phyloP scores from a whole-genome alignment of 2,113 vertebrate genomes.

The Myxocyprinus asiaticus region DNA sequence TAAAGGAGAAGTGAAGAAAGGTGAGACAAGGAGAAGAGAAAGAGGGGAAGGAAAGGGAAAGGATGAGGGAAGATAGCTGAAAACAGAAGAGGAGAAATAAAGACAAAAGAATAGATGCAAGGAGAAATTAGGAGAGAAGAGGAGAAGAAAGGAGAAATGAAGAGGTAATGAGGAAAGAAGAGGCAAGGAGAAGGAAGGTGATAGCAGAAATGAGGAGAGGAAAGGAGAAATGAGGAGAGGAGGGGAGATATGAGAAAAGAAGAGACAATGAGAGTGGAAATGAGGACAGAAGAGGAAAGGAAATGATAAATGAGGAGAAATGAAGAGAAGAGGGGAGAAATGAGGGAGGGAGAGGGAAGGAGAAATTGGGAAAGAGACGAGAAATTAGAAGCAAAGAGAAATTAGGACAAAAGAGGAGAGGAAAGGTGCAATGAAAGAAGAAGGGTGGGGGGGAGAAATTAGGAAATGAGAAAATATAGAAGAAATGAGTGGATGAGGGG shows the following conservation, averaged over 20 bases:
- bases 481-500: not conserved
- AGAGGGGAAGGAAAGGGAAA: constrained; percentile 5
- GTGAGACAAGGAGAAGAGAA: not conserved
- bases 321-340: not conserved
- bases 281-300: too few relatives aligned
- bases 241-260: not conserved
- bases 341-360: too few relatives aligned
- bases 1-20: too few relatives aligned
- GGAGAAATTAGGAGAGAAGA: too few relatives aligned
- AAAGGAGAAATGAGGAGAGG: not conserved
- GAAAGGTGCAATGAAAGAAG: not conserved
- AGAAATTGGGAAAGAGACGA: too few relatives aligned
- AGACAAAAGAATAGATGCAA: too few relatives aligned
- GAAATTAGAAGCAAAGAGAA: not conserved
- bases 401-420: too few relatives aligned
- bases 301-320: not conserved
- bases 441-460: too few relatives aligned
- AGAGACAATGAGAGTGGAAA: not conserved
- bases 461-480: not conserved
- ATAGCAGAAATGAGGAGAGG: not conserved
- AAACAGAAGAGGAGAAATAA: constrained; percentile 30
- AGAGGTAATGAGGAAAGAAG: too few relatives aligned
- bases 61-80: constrained; percentile 41
- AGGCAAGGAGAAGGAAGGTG: too few relatives aligned
- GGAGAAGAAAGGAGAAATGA: too few relatives aligned